These are phyloP conservation scores for Drosophila elegans DNA, from an alignment of 1,140 invertebrate genomes.

Conservation along the genomic window DNA sequence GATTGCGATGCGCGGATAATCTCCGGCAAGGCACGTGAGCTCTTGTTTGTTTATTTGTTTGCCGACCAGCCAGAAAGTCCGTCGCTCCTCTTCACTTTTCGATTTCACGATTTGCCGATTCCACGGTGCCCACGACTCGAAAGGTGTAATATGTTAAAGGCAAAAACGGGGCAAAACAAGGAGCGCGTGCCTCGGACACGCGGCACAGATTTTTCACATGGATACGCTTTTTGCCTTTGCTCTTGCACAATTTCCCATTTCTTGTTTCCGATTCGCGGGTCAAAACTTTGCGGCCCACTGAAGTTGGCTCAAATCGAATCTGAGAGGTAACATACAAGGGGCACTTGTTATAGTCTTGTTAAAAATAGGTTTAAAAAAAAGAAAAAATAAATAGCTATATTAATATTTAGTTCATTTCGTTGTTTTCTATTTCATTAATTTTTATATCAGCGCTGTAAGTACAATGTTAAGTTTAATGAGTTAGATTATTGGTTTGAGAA, in stretches of 20 bases:
- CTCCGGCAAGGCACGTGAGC: conserved; percentile 68
- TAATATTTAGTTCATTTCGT: no score
- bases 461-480: no score
- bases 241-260: conserved; percentile 46
- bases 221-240: conserved; percentile 66
- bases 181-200: conserved; percentile 66
- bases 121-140: conserved; percentile 17
- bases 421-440: no score
- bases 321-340: conserved; percentile 6
- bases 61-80: conserved; percentile 28
- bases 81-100: conserved; percentile 2
- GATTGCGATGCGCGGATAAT: conserved; percentile 81
- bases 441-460: no score
- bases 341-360: no score
- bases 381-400: no score
- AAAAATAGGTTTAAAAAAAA: no score
- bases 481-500: no score
- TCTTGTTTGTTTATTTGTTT: conserved; percentile 68
- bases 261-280: conserved; percentile 42
- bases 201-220: conserved; percentile 80
- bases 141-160: conserved; percentile 75
- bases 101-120: conserved; percentile 5
- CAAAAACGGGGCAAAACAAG: conserved; percentile 30
- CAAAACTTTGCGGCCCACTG: conserved; percentile 49
- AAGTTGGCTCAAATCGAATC: conserved; percentile 38